Conservation (phyloP, 92 coral and sea anemone genomes). For the Porites rus region DNA sequence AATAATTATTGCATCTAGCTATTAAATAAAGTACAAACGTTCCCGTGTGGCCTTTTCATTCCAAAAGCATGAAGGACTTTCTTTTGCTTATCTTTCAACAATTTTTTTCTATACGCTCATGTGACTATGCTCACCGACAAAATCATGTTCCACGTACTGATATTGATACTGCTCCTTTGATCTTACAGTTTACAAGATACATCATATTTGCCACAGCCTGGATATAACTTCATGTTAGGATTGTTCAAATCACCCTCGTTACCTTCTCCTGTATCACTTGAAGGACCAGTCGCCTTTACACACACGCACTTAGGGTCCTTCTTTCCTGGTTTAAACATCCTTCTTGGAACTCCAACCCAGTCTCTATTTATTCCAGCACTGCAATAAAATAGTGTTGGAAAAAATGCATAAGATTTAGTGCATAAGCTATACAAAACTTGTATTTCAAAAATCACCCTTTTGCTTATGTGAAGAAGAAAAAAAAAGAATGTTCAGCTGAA, state of each 20-base stretch:
- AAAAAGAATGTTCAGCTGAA: no score
- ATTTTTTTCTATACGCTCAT: no score
- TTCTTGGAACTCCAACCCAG: slow-evolving; percentile 89
- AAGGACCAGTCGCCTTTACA: slow-evolving; percentile 74
- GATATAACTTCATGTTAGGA: slow-evolving; percentile 69
- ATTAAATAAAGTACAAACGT: no score
- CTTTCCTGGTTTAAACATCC: slow-evolving; percentile 77
- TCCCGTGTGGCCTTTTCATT: no score
- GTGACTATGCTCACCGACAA: not conserved
- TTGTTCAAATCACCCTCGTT: slow-evolving; percentile 77
- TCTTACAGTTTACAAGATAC: slow-evolving; percentile 57
- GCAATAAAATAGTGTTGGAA: not conserved
- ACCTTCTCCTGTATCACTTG: slow-evolving; percentile 78
- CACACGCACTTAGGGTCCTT: slow-evolving; percentile 75
- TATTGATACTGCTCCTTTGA: slow-evolving; percentile 3
- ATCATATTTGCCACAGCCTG: slow-evolving; percentile 75
- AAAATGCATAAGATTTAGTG: not conserved
- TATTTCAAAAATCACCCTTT: no score
- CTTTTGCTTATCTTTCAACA: no score
- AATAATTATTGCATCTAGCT: no score
- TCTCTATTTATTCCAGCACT: slow-evolving; percentile 83
- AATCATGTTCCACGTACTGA: not conserved
- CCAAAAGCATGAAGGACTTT: no score
- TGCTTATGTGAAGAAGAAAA: no score
- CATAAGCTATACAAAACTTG: not conserved